Base-by-base conservation (phyloP, 2,113 vertebrate species). In the Lipotes vexillifer region DNA sequence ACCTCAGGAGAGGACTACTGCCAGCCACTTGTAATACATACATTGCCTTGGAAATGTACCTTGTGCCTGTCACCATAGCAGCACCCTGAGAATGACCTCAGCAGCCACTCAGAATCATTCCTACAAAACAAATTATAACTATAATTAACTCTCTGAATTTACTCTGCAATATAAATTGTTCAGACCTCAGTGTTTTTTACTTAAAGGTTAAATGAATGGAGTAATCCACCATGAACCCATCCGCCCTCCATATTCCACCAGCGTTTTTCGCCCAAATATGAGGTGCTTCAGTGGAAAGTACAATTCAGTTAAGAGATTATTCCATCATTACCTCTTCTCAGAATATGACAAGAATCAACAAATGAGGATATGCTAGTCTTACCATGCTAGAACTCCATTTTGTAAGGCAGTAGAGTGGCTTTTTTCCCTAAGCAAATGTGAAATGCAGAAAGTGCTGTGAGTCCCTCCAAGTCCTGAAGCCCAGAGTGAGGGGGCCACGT, bases 141-240 rank as follows among this genome's bases (percentile, higher is more conserved):
- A 93, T 96, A 98, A 98, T 98, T 97, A 98, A 94, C 96, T 98
- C 96, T 68, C 91, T 74, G 78, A 97, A 97, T 96, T 97, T 96
- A 88, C 77, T 96, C 85, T 97, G 71, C 91, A 82, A 17, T 97
- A 55, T 81, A 90, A 94, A 98, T 98, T 96, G 94, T 81, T 97
- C 90, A 97, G 94, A 90, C 65, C 78, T 55, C 0, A 44, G 63
- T 83, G 78, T 41, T 97, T 94, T 68, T 94, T 85, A 86, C 87
- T 55, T 8, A 93, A 97, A 97, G 92, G 74, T 96, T 96, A 93
- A 97, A 95, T 97, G 97, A 95, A 91, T 93, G 94, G 88, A 97
- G 93, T 94, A 94, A 97, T 94, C 87, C 94, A 90, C 3, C 21
- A 6, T 13, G 78, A 96, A 29, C 31, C 61, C n/a, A 2, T 55